Evolutionary conservation across 2,888 invertebrate species (phyloP).

Genomic region (Argyresthia goedartella): DNA sequence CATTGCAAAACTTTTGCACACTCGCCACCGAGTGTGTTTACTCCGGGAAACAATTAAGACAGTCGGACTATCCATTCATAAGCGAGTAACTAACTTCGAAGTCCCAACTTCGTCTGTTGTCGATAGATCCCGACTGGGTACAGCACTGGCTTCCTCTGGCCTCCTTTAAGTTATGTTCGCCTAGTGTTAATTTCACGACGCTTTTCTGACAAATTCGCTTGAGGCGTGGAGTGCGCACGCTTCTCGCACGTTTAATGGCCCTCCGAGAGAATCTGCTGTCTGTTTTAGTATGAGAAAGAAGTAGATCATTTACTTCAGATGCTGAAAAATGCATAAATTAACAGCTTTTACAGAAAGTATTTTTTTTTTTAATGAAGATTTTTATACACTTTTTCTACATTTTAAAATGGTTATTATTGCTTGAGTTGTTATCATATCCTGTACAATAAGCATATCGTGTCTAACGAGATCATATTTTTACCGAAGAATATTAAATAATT

Average conservation of each 20-base stretch:
- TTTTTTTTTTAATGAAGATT: no score
- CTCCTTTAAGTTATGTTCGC: slow-evolving; percentile 42
- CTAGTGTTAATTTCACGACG: slow-evolving; percentile 55
- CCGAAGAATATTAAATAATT: no score
- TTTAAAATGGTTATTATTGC: no score
- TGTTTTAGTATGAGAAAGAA: no score
- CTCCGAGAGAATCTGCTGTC: slow-evolving; percentile 13
- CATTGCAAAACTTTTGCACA: no score
- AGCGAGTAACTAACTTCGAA: slow-evolving; percentile 10
- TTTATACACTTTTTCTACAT: no score
- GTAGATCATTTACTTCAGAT: no score
- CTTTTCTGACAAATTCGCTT: slow-evolving; percentile 48
- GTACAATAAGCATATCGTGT: no score
- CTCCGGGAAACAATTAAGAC: slow-evolving; percentile 1
- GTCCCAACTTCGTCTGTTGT: slow-evolving; percentile 21
- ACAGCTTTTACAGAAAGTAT: no score
- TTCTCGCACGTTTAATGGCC: slow-evolving; percentile 21
- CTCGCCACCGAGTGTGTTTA: neutral
- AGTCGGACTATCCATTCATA: slow-evolving; percentile 6
- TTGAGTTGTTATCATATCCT: no score
- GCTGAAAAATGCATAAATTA: no score
- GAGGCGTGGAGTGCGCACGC: slow-evolving; percentile 21
- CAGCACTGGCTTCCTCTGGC: slow-evolving; percentile 23
- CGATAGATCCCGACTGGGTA: slow-evolving; percentile 29
- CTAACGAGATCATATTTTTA: no score